Evolutionary conservation across 2,113 vertebrate species (phyloP).

Genomic region (Marmota monax): DNA sequence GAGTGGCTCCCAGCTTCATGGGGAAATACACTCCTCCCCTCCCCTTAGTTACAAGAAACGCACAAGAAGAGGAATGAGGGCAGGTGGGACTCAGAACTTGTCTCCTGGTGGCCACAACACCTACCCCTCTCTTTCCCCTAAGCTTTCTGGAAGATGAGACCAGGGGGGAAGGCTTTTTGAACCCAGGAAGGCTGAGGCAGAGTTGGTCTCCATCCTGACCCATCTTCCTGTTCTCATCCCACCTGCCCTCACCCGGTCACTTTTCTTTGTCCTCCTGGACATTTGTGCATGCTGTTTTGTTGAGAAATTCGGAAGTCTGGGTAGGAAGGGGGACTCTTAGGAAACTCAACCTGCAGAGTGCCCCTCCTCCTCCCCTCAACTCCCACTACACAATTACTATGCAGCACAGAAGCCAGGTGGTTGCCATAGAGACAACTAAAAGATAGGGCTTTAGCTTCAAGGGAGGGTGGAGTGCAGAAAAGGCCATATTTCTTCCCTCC

Average conservation of each 20-base stretch:
- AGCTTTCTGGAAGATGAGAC: neutral
- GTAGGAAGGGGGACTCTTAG: neutral
- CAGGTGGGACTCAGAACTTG: neutral
- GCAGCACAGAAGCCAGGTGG: neutral
- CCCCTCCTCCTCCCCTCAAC: neutral
- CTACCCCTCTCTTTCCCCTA: neutral
- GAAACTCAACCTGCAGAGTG: neutral
- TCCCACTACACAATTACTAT: neutral
- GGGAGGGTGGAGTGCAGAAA: neutral
- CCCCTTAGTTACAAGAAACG: neutral
- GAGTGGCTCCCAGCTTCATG: neutral
- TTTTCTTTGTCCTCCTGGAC: neutral
- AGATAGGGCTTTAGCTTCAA: neutral
- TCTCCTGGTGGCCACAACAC: neutral
- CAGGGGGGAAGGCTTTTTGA: neutral
- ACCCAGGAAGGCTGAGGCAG: neutral
- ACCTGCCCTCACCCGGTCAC: neutral
- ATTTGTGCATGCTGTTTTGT: neutral
- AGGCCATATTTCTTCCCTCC: neutral
- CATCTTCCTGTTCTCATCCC: neutral
- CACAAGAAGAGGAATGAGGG: neutral
- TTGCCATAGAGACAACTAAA: neutral
- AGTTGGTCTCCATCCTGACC: neutral
- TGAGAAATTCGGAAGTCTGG: neutral
- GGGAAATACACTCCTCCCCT: no score